Evolutionary conservation across 2,888 invertebrate genomes (phyloP).

Genomic region (Dynastes hyllus): DNA sequence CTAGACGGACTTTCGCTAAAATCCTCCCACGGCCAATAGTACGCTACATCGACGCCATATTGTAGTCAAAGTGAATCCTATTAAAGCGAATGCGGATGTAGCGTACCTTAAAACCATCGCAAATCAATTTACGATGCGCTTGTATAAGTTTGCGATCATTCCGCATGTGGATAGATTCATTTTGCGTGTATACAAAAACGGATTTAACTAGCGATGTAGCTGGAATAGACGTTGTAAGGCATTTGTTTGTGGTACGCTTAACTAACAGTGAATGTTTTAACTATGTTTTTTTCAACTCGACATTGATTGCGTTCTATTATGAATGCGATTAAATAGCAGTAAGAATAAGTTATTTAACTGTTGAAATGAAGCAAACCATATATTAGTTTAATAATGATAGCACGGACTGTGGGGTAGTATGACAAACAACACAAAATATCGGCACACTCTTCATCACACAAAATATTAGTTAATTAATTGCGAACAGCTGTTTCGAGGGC

Average conservation of each 20-base stretch:
- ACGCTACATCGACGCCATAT: conserved; percentile 8
- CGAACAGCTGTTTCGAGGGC: no score
- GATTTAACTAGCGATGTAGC: neutral
- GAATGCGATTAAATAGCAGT: no score
- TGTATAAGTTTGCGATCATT: neutral
- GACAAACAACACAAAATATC: no score
- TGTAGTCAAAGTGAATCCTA: conserved; percentile 10
- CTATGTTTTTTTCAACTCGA: no score
- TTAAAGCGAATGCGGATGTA: conserved; percentile 1
- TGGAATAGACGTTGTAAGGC: neutral
- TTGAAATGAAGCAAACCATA: no score
- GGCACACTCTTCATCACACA: no score
- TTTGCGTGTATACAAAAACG: neutral
- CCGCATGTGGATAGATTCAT: neutral
- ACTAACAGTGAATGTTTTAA: no score
- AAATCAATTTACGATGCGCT: conserved; percentile 22
- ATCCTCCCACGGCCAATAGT: conserved; percentile 10
- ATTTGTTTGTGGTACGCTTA: neutral
- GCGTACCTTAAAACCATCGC: neutral
- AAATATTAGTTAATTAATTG: no score
- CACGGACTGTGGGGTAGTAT: no score
- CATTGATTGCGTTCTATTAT: no score
- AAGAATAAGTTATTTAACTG: no score
- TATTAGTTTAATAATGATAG: no score
- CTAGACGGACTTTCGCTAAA: conserved; percentile 6